Percentiles rank a stretch among this genome's conserved stretches.
phyloP scores from a whole-genome alignment of 2,113 vertebrate genomes.

The Corydoras maculifer region DNA sequence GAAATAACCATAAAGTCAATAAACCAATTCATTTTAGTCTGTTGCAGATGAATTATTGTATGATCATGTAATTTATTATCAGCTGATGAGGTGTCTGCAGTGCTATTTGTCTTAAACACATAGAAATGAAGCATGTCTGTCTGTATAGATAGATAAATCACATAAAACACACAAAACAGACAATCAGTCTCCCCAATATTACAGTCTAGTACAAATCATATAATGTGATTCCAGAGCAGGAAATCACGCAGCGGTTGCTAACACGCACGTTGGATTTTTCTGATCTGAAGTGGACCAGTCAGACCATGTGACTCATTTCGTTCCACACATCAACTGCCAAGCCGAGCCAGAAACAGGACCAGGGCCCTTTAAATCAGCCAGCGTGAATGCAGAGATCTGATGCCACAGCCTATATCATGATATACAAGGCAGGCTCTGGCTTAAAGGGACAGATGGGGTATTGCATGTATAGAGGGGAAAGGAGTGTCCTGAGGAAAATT shows the following conservation, averaged over 20 bases:
- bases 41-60: too few relatives aligned
- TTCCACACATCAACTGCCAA: conserved; percentile 31
- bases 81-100: too few relatives aligned
- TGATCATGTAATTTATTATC: too few relatives aligned
- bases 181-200: not conserved
- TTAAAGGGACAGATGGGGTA: not conserved
- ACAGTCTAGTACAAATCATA: conserved; percentile 46
- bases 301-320: conserved; percentile 41
- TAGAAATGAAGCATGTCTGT: too few relatives aligned
- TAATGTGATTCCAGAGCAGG: conserved; percentile 32
- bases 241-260: conserved; percentile 25
- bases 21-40: too few relatives aligned
- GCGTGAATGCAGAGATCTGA: conserved; percentile 21
- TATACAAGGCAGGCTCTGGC: conserved; percentile 3
- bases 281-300: conserved; percentile 13
- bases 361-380: conserved; percentile 29
- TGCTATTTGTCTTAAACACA: too few relatives aligned
- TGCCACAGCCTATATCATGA: conserved; percentile 12
- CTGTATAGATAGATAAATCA: not conserved
- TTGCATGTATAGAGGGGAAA: conserved; percentile 37
- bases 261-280: conserved; percentile 29
- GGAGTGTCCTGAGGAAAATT: not conserved
- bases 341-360: conserved; percentile 4
- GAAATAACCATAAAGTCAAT: too few relatives aligned
- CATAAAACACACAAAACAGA: not conserved